Base-by-base conservation (phyloP, 2,888 invertebrate genomes). In the Cylindroiulus punctatus region DNA sequence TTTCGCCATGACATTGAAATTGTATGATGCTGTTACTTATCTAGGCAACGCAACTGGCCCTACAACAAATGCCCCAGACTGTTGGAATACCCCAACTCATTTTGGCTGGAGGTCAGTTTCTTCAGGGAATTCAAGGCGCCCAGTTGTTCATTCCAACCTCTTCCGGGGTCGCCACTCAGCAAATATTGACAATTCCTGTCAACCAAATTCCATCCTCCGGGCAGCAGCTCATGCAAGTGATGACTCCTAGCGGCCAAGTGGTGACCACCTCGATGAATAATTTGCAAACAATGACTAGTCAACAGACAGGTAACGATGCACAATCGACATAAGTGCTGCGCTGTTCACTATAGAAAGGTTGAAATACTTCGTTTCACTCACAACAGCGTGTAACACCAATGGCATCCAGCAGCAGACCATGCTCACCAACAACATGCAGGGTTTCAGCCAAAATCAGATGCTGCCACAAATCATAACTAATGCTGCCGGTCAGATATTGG, bases 161-260 rank as follows among this genome's bases (percentile, higher is more conserved):
- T 88, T 97, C 97, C 96, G 97, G 97, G 89, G 95, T 98, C 90
- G 97, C 97, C 86, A 96, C 97, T 85, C 98, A 98, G 92, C 98
- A 98, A 90, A 97, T 98, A 90, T 93, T 98, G 89, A 97, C 98
- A 88, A 98, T 98, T 90, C 98, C 98, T 86, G 96, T 98, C 32
- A 91, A 92, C 81, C 90, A 92, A 89, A 91, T 91, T 83, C 89
- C 84, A 7, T n/a, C n/a, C n/a, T 89, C 90, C 8, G 90, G 90
- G 32, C 91, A 91, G 89, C 91, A 91, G 89, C 90, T 91, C 42
- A 91, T 91, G 89, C 89, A 96, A 90, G 91, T 96, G 89, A 95
- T 96, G 7, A 93, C 96, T 88, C 95, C 95, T 91, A 96, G 96
- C 91, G 96, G 96, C 44, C 96, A 96, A 92, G 95, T 96, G 81